Percentiles rank a stretch among this genome's conserved stretches.
Evolutionary conservation across 2,113 vertebrate genomes (phyloP).

Genomic region (Cygnus buccinator): DNA sequence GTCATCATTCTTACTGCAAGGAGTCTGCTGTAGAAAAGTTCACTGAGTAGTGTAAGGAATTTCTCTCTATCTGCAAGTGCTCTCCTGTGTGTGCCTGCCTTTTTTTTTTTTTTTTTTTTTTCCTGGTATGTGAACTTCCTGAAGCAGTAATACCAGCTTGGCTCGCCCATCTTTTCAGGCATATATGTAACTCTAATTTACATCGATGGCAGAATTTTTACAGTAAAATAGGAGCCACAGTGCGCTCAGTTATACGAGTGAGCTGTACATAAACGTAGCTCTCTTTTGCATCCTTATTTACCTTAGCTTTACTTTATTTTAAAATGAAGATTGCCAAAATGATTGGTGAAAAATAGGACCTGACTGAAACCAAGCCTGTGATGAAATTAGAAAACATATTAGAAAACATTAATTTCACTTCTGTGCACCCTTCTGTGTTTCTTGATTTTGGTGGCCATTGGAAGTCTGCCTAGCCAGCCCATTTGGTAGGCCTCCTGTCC

Average conservation of each 20-base stretch:
- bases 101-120: background rate
- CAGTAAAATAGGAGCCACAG: background rate
- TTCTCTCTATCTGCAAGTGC: background rate
- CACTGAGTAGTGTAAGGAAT: background rate
- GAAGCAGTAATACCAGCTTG: background rate
- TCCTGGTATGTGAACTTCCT: background rate
- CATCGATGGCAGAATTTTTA: background rate
- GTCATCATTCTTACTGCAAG: background rate
- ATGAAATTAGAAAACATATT: background rate
- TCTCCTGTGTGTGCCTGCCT: background rate
- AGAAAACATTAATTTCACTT: background rate
- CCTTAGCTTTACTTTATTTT: background rate
- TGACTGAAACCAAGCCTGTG: background rate
- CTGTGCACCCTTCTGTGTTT: background rate
- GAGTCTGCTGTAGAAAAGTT: background rate
- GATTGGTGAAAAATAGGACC: background rate
- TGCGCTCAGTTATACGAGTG: background rate
- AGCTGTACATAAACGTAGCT: conserved; percentile 20
- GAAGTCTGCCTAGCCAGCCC: background rate
- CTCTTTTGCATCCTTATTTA: conserved; percentile 10
- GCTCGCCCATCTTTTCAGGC: background rate
- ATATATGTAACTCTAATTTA: conserved; percentile 26
- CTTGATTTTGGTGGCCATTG: background rate
- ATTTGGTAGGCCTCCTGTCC: background rate
- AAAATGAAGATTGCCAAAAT: background rate